A percentile compares a stretch with the other conserved stretches of the same genome.
Evolutionary conservation across 2,113 vertebrate species (phyloP).

Genomic region (Rafetus swinhoei): DNA sequence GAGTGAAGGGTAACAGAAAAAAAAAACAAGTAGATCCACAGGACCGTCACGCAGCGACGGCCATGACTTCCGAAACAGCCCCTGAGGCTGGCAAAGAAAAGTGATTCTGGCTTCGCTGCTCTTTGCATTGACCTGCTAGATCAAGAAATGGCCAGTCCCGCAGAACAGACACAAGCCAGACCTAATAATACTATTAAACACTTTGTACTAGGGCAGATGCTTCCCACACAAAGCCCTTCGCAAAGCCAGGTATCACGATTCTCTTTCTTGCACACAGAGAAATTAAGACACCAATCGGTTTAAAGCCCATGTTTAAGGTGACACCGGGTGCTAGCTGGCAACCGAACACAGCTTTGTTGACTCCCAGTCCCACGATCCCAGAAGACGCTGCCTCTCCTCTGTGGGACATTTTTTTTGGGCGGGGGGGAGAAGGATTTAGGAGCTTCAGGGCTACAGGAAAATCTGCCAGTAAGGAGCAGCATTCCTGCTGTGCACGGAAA

Average conservation of each 20-base stretch:
- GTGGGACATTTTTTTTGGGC: neutral
- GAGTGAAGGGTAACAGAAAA: neutral
- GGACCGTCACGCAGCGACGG: neutral
- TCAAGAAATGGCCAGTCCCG: neutral
- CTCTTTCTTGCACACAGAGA: constrained; percentile 43
- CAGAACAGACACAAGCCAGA: neutral
- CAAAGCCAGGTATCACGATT: constrained; percentile 45
- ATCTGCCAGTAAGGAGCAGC: constrained; percentile 13
- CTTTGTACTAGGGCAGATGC: constrained; percentile 40
- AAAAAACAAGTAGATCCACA: neutral
- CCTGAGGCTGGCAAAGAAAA: neutral
- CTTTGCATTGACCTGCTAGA: neutral
- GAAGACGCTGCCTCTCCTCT: neutral
- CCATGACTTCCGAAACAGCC: neutral
- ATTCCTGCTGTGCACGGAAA: neutral
- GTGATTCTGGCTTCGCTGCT: fast-evolving
- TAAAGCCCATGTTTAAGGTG: neutral
- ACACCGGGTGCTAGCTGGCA: neutral
- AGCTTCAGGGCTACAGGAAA: neutral
- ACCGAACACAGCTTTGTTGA: constrained; percentile 22
- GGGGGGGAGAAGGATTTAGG: neutral
- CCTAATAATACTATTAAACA: neutral
- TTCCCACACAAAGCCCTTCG: constrained; percentile 31
- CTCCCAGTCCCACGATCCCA: neutral
- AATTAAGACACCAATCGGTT: constrained; percentile 38